Evolutionary conservation across 1,140 invertebrate genomes (phyloP).

Genomic region (Drosophila cardini): DNA sequence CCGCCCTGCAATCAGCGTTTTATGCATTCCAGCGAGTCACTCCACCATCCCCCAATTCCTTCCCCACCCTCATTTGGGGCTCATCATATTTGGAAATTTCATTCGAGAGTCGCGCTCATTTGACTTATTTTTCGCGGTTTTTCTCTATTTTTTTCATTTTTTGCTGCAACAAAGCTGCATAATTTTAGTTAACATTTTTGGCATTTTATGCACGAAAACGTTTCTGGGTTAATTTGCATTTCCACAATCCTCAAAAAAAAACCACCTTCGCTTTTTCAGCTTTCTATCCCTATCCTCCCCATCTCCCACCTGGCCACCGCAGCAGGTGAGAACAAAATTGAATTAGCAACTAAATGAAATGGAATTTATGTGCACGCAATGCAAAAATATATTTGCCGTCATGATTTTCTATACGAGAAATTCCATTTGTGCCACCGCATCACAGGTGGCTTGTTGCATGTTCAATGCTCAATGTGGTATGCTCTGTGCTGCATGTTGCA

Average conservation of each 20-base stretch:
- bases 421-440: conserved; percentile 30
- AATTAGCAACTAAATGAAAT: conserved; percentile 73
- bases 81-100: conserved; percentile 1
- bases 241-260: not conserved
- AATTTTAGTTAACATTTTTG: conserved; percentile 75
- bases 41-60: not conserved
- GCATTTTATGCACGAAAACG: conserved; percentile 76
- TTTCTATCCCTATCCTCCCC: conserved; percentile 30
- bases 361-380: conserved; percentile 64
- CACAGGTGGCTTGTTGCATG: not conserved
- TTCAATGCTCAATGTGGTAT: not conserved
- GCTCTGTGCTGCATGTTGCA: conserved; percentile 3
- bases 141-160: not conserved
- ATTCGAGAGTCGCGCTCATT: conserved; percentile 48
- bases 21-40: conserved; percentile 47
- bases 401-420: conserved; percentile 32
- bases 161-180: conserved; percentile 60
- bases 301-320: too few species aligned
- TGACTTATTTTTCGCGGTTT: conserved; percentile 27
- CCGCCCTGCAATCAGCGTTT: conserved; percentile 69
- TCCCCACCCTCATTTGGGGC: not conserved
- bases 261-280: not conserved
- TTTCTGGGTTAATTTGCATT: conserved; percentile 77
- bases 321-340: conserved; percentile 53
- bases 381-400: conserved; percentile 32